Evolutionary conservation across 2,888 invertebrate species (phyloP), one percentile per base, ranked within the genome.

Genomic region (Cetonia aurata): DNA sequence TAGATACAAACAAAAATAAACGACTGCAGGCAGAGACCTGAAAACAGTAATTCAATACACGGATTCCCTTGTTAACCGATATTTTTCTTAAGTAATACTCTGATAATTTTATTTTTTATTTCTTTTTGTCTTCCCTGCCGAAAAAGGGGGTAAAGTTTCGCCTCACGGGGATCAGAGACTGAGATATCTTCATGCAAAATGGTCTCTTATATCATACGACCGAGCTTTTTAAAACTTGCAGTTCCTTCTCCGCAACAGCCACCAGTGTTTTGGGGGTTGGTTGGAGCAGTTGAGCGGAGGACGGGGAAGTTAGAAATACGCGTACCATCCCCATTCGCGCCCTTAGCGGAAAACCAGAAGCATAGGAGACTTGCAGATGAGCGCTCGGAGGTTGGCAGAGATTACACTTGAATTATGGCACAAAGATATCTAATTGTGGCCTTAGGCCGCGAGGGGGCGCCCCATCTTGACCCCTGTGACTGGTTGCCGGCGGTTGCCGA

Each of bases 381-480:
- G 83, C 83, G 81, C 82, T 83, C 80, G 78, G 81, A 83, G 83
- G 81, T 83, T 82, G 82, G 83, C 83, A 83, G 84, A 88, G 87
- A 86, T 87, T 88, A 87, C 88, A 86, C 87, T 86, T 89, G 89
- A 89, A 89, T 86, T 86, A 86, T 86, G 83, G 85, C 84, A 83
- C 84, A 84, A 85, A 86, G 86, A 86, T 86, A 86, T 86, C 85
- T 86, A 86, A 86, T 86, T 86, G 86, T 85, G 83, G 84, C 80
- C 83, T 77, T 73, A 76, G 81, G 79, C 78, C 77, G 72, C 75
- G 75, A 70, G 77, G 75, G 80, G 81, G 72, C 72, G 80, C 71
- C 72, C 78, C 79, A 78, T 81, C 83, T 83, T 83, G 82, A 83
- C 83, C 83, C 81, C 71, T 33, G 37, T 50, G 72, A 57, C 50